These are phyloP conservation scores for Trichopria drosophilae DNA, from an alignment of 2,888 invertebrate species.

Conservation along the genomic window DNA sequence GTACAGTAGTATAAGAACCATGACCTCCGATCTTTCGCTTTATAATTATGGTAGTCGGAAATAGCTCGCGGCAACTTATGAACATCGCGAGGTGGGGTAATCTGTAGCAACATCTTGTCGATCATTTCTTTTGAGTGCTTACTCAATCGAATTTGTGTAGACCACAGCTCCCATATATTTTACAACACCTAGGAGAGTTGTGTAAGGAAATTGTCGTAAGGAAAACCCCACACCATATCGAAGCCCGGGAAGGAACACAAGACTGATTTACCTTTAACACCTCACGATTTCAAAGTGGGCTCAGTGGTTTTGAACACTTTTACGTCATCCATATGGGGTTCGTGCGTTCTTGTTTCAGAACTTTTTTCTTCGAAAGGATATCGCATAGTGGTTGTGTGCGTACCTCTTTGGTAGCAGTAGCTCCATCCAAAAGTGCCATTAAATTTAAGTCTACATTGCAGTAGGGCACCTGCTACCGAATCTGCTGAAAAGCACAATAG, in stretches of 20 bases:
- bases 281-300: not conserved
- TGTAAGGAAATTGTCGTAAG: too few species aligned
- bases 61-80: slow-evolving; percentile 1
- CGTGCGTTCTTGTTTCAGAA: not conserved
- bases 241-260: not conserved
- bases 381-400: not conserved
- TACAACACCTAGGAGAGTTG: slow-evolving; percentile 4
- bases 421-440: slow-evolving; percentile 1
- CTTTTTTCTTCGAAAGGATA: slow-evolving; percentile 3
- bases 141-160: too few species aligned
- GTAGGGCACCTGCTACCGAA: not conserved
- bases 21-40: too few species aligned
- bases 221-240: slow-evolving; percentile 1
- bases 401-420: not conserved
- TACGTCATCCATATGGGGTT: slow-evolving; percentile 3
- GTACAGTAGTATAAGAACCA: slow-evolving; percentile 9
- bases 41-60: slow-evolving; percentile 5
- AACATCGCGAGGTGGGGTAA: slow-evolving; percentile 12
- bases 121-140: too few species aligned
- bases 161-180: not conserved
- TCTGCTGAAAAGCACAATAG: not conserved
- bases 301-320: not conserved
- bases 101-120: slow-evolving; percentile 1
- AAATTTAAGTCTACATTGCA: not conserved
- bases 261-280: not conserved